Base-by-base conservation (phyloP, 2,888 invertebrate species). In the Synanthedon formicaeformis region DNA sequence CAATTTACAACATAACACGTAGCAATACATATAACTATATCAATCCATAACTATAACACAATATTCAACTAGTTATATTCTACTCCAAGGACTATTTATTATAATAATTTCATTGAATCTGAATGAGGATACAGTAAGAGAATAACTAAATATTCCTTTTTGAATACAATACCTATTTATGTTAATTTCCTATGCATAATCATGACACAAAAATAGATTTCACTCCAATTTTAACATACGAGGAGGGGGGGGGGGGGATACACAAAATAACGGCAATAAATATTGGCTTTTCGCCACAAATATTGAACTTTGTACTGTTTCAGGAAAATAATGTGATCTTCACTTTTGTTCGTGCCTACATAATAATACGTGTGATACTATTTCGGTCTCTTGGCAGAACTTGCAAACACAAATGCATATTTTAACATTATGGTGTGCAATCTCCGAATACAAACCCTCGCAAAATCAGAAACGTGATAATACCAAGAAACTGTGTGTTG, bases 221-320 rank as follows among this genome's bases (percentile, higher is more conserved):
- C n/a, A 2, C 13, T 12, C 13, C n/a, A 45, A 13, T 45, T 45
- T 45, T 45, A 13, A 45, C 14, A 45, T 45, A 45, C 45, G 45
- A 45, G 13, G n/a, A 10, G 12, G 2, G 34, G 34, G 45, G n/a
- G 13, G n/a, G 3, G 12, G 2, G 34, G 34, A 34, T 45, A 45
- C n/a, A 6, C 18, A 49, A 49, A 49, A 18, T 49, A 49, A 16
- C 55, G 60, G 64, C 60, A 54, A 55, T 54, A 55, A 51, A 68
- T 66, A 70, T 81, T 85, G 85, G 86, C 85, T 67, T 66, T 59
- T 51, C 65, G 83, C 85, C 85, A 82, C 65, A 67, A 64, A 60
- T 67, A 69, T 71, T 78, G 85, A 81, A 83, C 86, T 85, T 85
- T 81, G 85, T 73, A 81, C 83, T 68, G 78, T 75, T 79, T 73